Evolutionary conservation across 2,797 vertebrate genomes (phyloP).

Genomic region (Vespertilio murinus): DNA sequence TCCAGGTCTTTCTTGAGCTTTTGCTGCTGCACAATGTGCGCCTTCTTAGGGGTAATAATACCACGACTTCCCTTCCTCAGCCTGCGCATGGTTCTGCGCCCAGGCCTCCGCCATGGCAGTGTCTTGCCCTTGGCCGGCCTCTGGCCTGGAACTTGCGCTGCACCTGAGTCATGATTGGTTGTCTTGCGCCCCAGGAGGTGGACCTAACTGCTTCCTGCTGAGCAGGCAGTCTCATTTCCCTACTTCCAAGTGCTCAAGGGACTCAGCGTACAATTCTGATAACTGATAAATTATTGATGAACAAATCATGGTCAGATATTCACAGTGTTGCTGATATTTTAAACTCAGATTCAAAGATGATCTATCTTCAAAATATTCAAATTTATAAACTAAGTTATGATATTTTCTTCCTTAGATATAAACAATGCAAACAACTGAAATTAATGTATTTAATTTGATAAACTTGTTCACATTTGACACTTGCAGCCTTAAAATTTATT

Average conservation of each 20-base stretch:
- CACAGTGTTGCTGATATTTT: neutral
- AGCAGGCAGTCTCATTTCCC: neutral
- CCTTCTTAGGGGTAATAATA: neutral
- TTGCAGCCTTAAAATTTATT: slow-evolving; percentile 34
- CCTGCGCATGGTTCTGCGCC: no score
- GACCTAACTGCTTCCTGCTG: neutral
- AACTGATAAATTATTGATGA: slow-evolving; percentile 40
- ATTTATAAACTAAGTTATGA: neutral
- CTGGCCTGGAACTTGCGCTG: neutral
- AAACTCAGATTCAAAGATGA: slow-evolving; percentile 32
- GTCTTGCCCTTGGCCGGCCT: neutral
- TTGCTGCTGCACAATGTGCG: neutral
- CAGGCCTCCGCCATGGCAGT: no score
- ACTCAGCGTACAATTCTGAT: neutral
- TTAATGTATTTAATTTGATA: slow-evolving; percentile 35
- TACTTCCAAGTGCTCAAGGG: neutral
- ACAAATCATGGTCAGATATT: neutral
- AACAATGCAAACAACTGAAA: slow-evolving; percentile 18
- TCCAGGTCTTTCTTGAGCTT: slow-evolving; percentile 87
- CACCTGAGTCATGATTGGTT: neutral
- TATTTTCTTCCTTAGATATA: neutral
- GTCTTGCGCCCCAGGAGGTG: neutral
- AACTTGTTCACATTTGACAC: slow-evolving; percentile 31
- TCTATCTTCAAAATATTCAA: neutral
- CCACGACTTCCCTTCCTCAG: neutral